Percentiles rank a stretch among this genome's conserved stretches.
Conservation (phyloP, 2,113 vertebrate genomes). For the Cyanoramphus novaezelandiae region DNA sequence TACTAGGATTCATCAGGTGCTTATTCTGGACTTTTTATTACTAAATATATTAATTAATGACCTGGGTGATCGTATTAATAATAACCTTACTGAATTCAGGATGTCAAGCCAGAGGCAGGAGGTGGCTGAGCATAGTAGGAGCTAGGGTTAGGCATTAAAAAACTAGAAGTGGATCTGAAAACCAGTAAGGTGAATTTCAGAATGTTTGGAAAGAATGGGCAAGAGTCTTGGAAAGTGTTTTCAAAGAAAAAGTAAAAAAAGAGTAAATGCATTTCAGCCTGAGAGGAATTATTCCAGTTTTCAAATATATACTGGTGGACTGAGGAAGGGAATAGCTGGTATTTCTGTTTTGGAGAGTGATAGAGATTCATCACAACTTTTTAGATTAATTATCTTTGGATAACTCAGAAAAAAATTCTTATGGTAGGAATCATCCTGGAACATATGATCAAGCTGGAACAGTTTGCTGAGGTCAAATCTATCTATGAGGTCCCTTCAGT, state of each 20-base stretch:
- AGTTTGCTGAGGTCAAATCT: background rate
- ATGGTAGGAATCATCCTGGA: background rate
- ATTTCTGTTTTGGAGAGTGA: background rate
- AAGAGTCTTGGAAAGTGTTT: background rate
- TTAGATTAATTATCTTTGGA: background rate
- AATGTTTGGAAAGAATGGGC: background rate
- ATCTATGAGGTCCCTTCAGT: background rate
- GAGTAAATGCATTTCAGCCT: background rate
- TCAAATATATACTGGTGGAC: background rate
- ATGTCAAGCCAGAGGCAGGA: background rate
- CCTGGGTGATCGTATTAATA: background rate
- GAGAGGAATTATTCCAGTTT: background rate
- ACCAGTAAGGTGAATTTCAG: background rate
- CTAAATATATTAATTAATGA: background rate
- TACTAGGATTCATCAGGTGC: background rate
- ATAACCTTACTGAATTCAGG: background rate
- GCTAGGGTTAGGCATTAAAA: background rate
- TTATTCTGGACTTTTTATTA: background rate
- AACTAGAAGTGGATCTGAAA: background rate
- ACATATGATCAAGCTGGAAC: background rate
- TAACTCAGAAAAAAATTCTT: background rate
- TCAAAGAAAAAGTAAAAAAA: background rate
- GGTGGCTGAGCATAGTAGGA: background rate
- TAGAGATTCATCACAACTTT: background rate
- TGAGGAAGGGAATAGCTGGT: background rate